These are phyloP conservation scores for Rhabdomys pumilio DNA, from an alignment of 2,797 vertebrate species.

Conservation along the genomic window DNA sequence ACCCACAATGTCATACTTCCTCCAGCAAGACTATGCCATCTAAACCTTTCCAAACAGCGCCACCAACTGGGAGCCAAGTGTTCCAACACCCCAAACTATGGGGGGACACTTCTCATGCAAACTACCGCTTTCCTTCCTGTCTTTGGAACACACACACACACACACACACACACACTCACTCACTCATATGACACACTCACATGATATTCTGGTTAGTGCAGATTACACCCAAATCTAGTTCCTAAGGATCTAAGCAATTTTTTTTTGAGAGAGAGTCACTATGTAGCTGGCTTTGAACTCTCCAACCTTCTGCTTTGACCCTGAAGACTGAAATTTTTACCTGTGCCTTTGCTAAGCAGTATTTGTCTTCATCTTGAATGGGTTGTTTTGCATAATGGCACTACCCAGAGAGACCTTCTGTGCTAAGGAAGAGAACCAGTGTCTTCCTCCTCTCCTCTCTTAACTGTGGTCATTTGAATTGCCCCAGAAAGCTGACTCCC, in stretches of 20 bases:
- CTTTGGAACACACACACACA: not conserved
- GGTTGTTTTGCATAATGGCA: not conserved
- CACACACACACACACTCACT: accelerated
- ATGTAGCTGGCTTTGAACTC: not conserved
- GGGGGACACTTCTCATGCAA: not conserved
- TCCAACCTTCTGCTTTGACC: not conserved
- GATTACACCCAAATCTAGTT: not conserved
- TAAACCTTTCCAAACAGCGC: not conserved
- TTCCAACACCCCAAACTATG: not conserved
- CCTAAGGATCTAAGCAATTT: not conserved
- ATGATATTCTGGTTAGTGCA: not conserved
- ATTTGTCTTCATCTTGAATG: not conserved
- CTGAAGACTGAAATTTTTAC: not conserved
- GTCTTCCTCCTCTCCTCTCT: not conserved
- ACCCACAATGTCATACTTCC: too few species aligned
- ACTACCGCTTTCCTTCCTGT: not conserved
- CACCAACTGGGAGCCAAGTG: not conserved
- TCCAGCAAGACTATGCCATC: not conserved
- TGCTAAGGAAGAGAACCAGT: not conserved
- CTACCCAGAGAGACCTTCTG: not conserved
- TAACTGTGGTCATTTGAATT: not conserved
- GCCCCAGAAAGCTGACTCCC: not conserved
- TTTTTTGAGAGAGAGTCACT: not conserved
- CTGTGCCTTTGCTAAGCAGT: not conserved
- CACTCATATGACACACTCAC: accelerated